These are phyloP conservation scores for Nasonia vitripennis DNA, from an alignment of 1,140 invertebrate species.

Conservation along the genomic window DNA sequence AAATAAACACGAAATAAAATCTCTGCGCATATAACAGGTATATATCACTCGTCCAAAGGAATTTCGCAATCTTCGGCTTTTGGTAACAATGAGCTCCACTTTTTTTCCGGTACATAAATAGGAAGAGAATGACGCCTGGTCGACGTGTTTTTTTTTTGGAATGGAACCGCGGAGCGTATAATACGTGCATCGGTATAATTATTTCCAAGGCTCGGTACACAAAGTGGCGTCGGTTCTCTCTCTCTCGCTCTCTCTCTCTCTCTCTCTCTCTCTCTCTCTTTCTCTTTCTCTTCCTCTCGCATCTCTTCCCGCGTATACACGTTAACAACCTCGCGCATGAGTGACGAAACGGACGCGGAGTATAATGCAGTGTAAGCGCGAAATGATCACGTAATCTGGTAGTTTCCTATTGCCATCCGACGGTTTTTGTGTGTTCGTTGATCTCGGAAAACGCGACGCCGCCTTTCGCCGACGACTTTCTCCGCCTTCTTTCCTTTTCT, in stretches of 20 bases:
- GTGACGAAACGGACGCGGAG: background rate
- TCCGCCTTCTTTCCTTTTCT: background rate
- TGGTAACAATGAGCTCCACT: background rate
- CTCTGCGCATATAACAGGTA: background rate
- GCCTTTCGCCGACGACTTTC: constrained; percentile 42
- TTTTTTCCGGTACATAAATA: background rate
- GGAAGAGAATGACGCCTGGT: constrained; percentile 3
- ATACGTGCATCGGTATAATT: constrained; percentile 6
- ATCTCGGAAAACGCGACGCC: constrained; percentile 16
- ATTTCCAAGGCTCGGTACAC: background rate
- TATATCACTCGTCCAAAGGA: background rate
- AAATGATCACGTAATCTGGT: constrained; percentile 7
- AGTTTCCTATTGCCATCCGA: constrained; percentile 5
- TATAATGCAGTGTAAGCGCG: too few relatives aligned
- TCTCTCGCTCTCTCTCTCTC: background rate
- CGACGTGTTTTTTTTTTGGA: background rate
- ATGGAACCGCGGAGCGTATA: background rate
- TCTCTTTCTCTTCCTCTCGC: too few relatives aligned
- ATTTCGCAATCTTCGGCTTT: constrained; percentile 7
- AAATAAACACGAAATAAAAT: background rate
- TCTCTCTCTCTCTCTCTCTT: too few relatives aligned
- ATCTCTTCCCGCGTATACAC: background rate
- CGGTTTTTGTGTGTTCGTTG: constrained; percentile 1
- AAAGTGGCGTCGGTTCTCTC: background rate
- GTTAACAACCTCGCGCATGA: background rate